Percentiles rank a stretch among this genome's conserved stretches.
Evolutionary conservation across 2,888 invertebrate species (phyloP).

Genomic region (Adelognathus sp.): DNA sequence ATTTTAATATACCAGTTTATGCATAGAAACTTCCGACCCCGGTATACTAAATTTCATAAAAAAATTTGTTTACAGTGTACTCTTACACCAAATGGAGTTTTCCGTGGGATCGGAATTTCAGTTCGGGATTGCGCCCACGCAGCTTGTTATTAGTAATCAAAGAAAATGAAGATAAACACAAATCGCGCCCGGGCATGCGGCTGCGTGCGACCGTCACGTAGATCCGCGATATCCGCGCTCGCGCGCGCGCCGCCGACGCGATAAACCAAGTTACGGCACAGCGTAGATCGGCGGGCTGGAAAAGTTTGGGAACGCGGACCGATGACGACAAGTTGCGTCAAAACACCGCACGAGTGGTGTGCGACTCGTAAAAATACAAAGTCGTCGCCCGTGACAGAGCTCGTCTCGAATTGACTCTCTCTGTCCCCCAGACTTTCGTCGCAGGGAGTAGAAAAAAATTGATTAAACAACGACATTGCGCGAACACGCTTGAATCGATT

Average conservation of each 20-base stretch:
- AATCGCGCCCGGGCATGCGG: neutral
- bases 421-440: too few relatives aligned
- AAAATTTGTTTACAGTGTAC: too few relatives aligned
- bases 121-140: too few relatives aligned
- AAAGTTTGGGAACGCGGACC: constrained; percentile 7
- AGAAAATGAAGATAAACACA: neutral
- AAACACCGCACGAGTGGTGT: neutral
- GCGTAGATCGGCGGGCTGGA: neutral
- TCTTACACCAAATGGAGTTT: too few relatives aligned
- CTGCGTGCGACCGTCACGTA: neutral
- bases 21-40: neutral
- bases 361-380: neutral
- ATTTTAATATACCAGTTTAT: too few relatives aligned
- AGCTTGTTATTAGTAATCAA: neutral
- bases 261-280: constrained; percentile 5
- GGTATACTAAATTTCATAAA: too few relatives aligned
- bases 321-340: neutral
- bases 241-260: neutral
- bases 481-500: too few relatives aligned
- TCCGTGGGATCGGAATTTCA: neutral
- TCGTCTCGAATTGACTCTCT: too few relatives aligned
- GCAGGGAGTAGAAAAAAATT: too few relatives aligned
- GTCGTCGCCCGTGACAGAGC: neutral
- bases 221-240: constrained; percentile 10
- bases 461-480: too few relatives aligned